phyloP scores from a whole-genome alignment of 1,140 invertebrate species.

The Brachionus asplanchnoidis region DNA sequence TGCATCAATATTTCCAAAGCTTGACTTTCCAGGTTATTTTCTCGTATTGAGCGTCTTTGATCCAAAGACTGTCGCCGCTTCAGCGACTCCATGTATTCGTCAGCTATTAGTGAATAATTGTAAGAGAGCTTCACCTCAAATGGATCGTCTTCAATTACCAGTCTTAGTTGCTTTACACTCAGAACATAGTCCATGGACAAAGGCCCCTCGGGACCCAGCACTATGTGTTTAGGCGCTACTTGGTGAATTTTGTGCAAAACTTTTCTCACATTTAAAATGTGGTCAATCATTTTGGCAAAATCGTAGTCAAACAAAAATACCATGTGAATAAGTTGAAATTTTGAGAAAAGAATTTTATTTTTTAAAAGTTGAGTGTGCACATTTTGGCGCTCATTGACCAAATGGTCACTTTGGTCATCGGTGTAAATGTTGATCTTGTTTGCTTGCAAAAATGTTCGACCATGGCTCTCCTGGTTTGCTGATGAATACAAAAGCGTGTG shows the following conservation, averaged over 20 bases:
- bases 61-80: conserved; percentile 28
- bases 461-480: background rate
- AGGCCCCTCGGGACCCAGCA: background rate
- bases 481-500: background rate
- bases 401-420: background rate
- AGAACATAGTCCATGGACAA: conserved; percentile 6
- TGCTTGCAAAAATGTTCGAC: background rate
- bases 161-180: background rate
- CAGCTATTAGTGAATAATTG: conserved; percentile 17
- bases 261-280: conserved; percentile 35
- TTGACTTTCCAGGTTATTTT: conserved; percentile 29
- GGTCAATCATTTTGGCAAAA: conserved; percentile 34
- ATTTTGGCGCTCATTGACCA: background rate
- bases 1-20: background rate
- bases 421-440: background rate
- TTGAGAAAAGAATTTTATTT: conserved; percentile 9
- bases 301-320: conserved; percentile 26
- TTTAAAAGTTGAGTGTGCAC: background rate
- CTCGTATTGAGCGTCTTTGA: conserved; percentile 7
- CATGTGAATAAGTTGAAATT: background rate
- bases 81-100: conserved; percentile 2
- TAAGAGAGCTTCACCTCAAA: conserved; percentile 21
- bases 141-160: conserved; percentile 39
- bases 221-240: background rate
- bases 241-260: conserved; percentile 7